Evolutionary conservation across 2,797 vertebrate species (phyloP).

Genomic region (Cynopterus sphinx): DNA sequence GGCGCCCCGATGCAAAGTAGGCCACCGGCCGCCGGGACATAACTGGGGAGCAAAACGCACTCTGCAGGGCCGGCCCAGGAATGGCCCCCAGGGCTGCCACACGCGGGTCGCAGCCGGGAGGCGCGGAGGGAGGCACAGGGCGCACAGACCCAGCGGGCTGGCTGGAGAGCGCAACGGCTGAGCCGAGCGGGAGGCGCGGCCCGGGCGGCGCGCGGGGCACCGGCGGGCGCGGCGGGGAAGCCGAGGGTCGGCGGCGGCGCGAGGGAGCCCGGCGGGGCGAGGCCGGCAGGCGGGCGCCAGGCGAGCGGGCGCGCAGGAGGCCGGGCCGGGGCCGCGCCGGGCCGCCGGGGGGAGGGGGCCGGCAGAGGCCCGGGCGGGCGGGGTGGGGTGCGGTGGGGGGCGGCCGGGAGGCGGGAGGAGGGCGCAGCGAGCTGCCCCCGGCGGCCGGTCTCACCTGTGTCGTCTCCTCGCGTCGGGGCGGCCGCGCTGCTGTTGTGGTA

Average conservation of each 20-base stretch:
- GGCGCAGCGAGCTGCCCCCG: conserved; percentile 63
- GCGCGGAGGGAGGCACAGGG: neutral
- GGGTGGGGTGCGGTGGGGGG: conserved; percentile 58
- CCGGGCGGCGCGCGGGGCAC: neutral
- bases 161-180: neutral
- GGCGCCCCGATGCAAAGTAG: conserved; percentile 60
- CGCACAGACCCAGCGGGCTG: neutral
- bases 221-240: neutral
- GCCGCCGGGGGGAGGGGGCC: conserved; percentile 63
- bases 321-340: conserved; percentile 63
- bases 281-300: conserved; percentile 72
- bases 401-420: conserved; percentile 54
- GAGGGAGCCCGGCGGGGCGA: conserved; percentile 42
- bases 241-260: conserved; percentile 48
- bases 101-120: neutral
- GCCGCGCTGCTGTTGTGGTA: conserved; percentile 95
- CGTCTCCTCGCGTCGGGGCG: conserved; percentile 95
- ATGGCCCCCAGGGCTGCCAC: neutral
- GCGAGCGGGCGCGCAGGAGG: conserved; percentile 58
- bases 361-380: conserved; percentile 55
- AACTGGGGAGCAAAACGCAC: neutral
- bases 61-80: neutral
- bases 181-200: neutral
- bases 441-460: conserved; percentile 95
- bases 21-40: conserved; percentile 43